These are phyloP conservation scores for Chlorospingus flavigularis DNA, from an alignment of 2,797 vertebrate genomes.

Conservation along the genomic window DNA sequence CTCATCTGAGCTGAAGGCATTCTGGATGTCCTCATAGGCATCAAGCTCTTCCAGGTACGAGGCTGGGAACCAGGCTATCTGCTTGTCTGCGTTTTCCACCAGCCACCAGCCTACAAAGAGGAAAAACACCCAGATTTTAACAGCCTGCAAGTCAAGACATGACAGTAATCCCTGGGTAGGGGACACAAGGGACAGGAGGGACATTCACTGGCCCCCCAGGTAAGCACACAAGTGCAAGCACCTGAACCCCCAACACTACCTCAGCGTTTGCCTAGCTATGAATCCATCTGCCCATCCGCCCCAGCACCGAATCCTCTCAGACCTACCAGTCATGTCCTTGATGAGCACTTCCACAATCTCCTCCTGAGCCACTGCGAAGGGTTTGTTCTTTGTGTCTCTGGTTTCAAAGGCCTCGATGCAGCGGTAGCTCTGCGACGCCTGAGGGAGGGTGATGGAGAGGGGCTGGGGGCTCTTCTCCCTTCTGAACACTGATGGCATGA, in stretches of 20 bases:
- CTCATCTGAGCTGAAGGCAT: neutral
- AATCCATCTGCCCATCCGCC: neutral
- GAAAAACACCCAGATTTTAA: neutral
- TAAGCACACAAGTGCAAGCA: neutral
- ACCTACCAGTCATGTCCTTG: slow-evolving; percentile 85
- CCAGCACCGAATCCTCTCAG: neutral
- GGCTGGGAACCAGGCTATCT: slow-evolving; percentile 91
- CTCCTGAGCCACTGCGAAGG: slow-evolving; percentile 73
- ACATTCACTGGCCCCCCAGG: neutral
- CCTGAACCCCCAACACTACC: fast-evolving
- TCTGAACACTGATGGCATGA: slow-evolving; percentile 80
- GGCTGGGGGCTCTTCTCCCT: neutral
- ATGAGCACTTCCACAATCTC: slow-evolving; percentile 87
- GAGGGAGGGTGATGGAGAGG: slow-evolving; percentile 71
- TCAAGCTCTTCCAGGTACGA: slow-evolving; percentile 81
- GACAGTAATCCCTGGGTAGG: neutral
- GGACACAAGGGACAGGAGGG: neutral
- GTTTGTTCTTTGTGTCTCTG: slow-evolving; percentile 82
- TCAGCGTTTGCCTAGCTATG: fast-evolving
- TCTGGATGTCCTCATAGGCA: slow-evolving; percentile 16
- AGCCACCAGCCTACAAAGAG: slow-evolving; percentile 90
- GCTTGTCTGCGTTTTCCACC: slow-evolving; percentile 84
- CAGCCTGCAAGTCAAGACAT: neutral
- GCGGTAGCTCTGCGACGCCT: slow-evolving; percentile 79
- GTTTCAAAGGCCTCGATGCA: slow-evolving; percentile 85